Evolutionary conservation across 2,113 vertebrate species (phyloP).

Genomic region (Sterrhoptilus dennistouni): DNA sequence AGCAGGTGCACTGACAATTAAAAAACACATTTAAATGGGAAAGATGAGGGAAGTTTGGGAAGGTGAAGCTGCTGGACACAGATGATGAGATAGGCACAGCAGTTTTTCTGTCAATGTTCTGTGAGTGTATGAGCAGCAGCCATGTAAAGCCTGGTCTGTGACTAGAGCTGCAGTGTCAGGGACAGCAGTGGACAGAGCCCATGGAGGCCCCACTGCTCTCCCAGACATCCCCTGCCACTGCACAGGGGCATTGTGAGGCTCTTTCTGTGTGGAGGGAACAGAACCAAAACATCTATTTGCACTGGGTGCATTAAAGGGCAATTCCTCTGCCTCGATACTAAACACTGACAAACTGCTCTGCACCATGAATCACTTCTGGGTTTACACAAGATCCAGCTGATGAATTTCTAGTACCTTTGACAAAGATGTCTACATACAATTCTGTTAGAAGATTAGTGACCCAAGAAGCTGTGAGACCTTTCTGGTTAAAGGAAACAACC

Average conservation of each 20-base stretch:
- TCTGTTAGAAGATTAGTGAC: background rate
- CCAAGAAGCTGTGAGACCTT: background rate
- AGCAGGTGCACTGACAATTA: background rate
- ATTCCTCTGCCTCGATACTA: accelerated
- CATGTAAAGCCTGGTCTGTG: background rate
- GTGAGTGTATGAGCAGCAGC: background rate
- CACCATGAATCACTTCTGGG: background rate
- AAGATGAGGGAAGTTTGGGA: background rate
- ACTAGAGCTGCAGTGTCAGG: background rate
- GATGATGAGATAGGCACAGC: background rate
- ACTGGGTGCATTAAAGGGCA: background rate
- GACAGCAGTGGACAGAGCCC: background rate
- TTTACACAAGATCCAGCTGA: background rate
- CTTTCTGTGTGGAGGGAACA: accelerated
- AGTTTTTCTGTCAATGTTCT: background rate
- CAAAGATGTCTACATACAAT: background rate
- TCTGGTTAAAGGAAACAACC: background rate
- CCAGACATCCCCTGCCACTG: background rate
- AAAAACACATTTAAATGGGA: background rate
- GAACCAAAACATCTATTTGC: background rate
- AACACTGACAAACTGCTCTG: background rate
- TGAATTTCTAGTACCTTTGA: background rate
- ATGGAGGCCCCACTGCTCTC: background rate
- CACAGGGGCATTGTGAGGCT: background rate
- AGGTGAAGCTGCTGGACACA: background rate